These are phyloP conservation scores for Cassiopea xamachana DNA, from an alignment of 30 jellyfish, hydroid and myxozoan species.

Conservation along the genomic window DNA sequence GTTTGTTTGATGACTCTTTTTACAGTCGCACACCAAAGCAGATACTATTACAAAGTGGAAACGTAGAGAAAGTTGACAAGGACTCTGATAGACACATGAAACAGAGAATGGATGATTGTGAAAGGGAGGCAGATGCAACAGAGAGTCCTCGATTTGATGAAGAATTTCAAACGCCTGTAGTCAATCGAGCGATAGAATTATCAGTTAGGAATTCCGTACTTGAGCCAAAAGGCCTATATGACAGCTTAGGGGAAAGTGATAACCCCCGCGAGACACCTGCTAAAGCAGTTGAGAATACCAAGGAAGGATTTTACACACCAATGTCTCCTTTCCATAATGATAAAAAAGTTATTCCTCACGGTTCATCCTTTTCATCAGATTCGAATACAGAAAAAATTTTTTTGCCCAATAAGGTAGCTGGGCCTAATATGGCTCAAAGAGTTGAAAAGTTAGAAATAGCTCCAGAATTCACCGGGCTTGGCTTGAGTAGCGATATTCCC, in stretches of 20 bases:
- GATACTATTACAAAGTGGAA: not conserved
- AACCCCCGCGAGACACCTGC: not conserved
- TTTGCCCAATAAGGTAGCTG: not conserved
- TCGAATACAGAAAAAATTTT: not conserved
- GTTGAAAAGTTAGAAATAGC: not conserved
- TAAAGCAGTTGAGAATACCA: not conserved
- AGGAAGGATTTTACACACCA: not conserved
- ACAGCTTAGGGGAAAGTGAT: not conserved
- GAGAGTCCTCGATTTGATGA: conserved; percentile 33
- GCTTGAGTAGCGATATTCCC: not conserved
- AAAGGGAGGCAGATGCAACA: not conserved
- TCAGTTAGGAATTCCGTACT: conserved; percentile 14
- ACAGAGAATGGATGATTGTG: not conserved
- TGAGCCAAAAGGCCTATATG: not conserved
- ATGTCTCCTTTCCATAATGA: not conserved
- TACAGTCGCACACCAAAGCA: not conserved
- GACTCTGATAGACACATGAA: not conserved
- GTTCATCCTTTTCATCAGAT: not conserved
- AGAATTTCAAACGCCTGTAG: conserved; percentile 17
- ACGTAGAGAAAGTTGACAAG: not conserved
- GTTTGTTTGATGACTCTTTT: conserved; percentile 6
- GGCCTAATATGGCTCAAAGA: not conserved
- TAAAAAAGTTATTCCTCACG: not conserved
- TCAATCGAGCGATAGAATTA: conserved; percentile 13
- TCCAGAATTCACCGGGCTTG: not conserved